Evolutionary conservation across 2,888 invertebrate species (phyloP).

Genomic region (Ethmia dodecea): DNA sequence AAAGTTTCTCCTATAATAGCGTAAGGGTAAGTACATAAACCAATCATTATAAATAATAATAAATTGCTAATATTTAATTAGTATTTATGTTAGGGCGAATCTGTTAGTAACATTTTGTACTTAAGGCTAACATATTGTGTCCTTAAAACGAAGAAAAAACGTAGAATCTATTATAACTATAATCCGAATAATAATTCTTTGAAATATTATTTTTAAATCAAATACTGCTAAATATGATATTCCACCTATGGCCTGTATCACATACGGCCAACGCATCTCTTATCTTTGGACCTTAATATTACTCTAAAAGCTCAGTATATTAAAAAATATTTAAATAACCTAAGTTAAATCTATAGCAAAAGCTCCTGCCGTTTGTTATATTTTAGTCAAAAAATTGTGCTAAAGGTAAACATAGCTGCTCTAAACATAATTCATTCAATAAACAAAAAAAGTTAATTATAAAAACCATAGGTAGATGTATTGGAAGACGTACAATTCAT

Average conservation of each 20-base stretch:
- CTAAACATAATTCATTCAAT: conserved; percentile 33
- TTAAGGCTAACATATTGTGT: conserved; percentile 50
- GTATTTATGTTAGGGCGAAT: conserved; percentile 46
- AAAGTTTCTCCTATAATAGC: conserved; percentile 40
- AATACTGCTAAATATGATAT: conserved; percentile 28
- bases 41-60: conserved; percentile 44
- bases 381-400: conserved; percentile 58
- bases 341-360: conserved; percentile 52
- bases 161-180: conserved; percentile 28
- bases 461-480: conserved; percentile 35
- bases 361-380: conserved; percentile 41
- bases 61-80: conserved; percentile 27
- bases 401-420: conserved; percentile 34
- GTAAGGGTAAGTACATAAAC: conserved; percentile 68
- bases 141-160: conserved; percentile 43
- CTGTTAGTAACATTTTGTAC: conserved; percentile 68
- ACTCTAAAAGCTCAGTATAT: conserved; percentile 52
- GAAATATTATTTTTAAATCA: conserved; percentile 29
- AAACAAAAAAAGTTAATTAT: conserved; percentile 29
- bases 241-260: conserved; percentile 35
- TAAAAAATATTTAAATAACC: conserved; percentile 35
- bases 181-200: conserved; percentile 33
- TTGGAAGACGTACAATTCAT: conserved; percentile 62
- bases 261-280: conserved; percentile 41
- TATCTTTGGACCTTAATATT: conserved; percentile 69